A percentile compares a stretch with the other conserved stretches of the same genome.
phyloP scores from a whole-genome alignment of 1,140 invertebrate genomes.

The Penaeus chinensis region DNA sequence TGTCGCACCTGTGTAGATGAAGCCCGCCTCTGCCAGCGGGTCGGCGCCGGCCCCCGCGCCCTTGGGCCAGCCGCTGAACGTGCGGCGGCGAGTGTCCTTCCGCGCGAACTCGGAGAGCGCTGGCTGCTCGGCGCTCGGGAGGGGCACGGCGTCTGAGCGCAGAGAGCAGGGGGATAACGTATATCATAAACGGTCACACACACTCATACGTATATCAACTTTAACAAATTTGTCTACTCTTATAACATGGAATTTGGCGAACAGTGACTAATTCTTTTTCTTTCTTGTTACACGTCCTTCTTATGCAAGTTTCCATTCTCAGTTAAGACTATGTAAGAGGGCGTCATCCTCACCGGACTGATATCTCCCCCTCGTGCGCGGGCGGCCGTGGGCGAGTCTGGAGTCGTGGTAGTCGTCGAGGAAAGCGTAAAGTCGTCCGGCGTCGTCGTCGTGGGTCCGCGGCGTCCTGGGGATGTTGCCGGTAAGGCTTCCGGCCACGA shows the following conservation, averaged over 20 bases:
- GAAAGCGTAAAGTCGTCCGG: constrained; percentile 15
- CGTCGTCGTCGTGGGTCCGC: background rate
- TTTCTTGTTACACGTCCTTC: too few species aligned
- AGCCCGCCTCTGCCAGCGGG: constrained; percentile 15
- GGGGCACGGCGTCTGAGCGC: constrained; percentile 4
- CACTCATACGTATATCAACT: too few species aligned
- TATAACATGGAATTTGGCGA: too few species aligned
- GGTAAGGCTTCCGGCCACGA: background rate
- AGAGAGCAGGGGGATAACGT: too few species aligned
- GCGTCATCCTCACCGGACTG: background rate
- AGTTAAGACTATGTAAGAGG: too few species aligned
- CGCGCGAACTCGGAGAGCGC: constrained; percentile 30
- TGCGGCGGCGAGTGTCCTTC: background rate
- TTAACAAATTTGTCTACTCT: too few species aligned
- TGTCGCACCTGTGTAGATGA: constrained; percentile 36
- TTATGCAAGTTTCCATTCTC: too few species aligned
- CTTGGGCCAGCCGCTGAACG: constrained; percentile 19
- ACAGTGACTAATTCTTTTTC: too few species aligned
- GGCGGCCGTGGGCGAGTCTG: constrained; percentile 32
- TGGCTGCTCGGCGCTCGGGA: background rate
- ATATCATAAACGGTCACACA: too few species aligned
- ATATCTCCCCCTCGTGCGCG: background rate
- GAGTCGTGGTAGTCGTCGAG: constrained; percentile 41
- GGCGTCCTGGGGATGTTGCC: constrained; percentile 22
- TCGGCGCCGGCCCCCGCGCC: background rate